Conservation (phyloP, 2,888 invertebrate species). For the Pediacus dermestoides region DNA sequence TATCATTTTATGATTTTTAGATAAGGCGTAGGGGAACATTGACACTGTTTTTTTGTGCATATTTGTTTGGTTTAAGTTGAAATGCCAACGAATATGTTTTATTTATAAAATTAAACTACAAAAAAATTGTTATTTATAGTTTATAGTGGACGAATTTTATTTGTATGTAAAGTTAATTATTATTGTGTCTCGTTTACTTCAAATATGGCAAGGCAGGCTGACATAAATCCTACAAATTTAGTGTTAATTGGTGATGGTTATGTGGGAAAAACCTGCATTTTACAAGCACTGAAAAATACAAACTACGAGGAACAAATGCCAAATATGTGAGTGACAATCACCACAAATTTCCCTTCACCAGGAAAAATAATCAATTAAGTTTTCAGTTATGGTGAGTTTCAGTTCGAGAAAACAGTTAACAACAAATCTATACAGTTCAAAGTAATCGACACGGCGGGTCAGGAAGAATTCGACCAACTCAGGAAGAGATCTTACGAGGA, state of each 20-base stretch:
- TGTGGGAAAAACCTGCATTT: constrained; percentile 81
- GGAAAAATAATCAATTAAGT: neutral
- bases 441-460: constrained; percentile 66
- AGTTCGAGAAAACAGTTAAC: constrained; percentile 6
- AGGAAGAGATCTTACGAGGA: constrained; percentile 21
- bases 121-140: too few species aligned
- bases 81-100: too few species aligned
- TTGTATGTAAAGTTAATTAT: too few species aligned
- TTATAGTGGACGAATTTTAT: too few species aligned
- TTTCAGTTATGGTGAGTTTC: constrained; percentile 22
- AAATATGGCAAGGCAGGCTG: too few species aligned
- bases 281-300: constrained; percentile 72
- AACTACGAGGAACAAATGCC: constrained; percentile 54
- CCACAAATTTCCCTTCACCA: constrained; percentile 4
- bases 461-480: constrained; percentile 65
- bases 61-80: too few species aligned
- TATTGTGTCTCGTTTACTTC: too few species aligned
- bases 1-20: too few species aligned
- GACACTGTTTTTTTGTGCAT: too few species aligned
- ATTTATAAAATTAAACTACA: too few species aligned
- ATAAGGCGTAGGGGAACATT: too few species aligned
- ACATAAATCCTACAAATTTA: too few species aligned
- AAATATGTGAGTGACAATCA: constrained; percentile 21
- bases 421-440: constrained; percentile 14
- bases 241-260: constrained; percentile 71